phyloP scores from a whole-genome alignment of 2,797 vertebrate species.

The Syngnathus rostellatus region DNA sequence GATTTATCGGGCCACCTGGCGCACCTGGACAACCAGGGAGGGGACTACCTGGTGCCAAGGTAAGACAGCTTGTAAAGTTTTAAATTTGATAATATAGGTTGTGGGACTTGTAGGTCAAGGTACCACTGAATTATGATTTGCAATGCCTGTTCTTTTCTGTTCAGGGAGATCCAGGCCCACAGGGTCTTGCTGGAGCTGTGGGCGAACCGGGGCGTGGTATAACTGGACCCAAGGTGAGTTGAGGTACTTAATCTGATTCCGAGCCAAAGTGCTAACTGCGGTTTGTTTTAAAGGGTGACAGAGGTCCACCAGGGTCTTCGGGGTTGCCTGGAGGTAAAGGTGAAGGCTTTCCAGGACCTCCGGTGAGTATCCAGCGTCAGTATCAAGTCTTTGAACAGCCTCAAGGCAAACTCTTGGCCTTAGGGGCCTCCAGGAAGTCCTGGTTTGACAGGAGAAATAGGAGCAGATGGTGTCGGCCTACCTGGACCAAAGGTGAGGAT shows the following conservation, averaged over 20 bases:
- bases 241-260: neutral
- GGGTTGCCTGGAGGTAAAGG: constrained; percentile 74
- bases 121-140: neutral
- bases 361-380: constrained; percentile 61
- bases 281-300: constrained; percentile 63
- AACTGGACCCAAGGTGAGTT: constrained; percentile 71
- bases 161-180: constrained; percentile 75
- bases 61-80: constrained; percentile 25
- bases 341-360: constrained; percentile 67
- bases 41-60: constrained; percentile 77
- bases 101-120: neutral
- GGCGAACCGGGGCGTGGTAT: constrained; percentile 73
- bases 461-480: constrained; percentile 72
- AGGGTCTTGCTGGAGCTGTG: constrained; percentile 63
- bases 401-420: neutral
- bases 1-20: constrained; percentile 67
- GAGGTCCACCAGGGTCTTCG: constrained; percentile 58
- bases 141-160: neutral
- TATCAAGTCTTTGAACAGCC: neutral
- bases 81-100: neutral
- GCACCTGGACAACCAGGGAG: constrained; percentile 60
- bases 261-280: neutral
- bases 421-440: constrained; percentile 72
- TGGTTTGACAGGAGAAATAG: constrained; percentile 72
- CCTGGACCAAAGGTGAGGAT: constrained; percentile 76